A percentile compares a stretch with the other conserved stretches of the same genome.
Conservation (phyloP, 2,797 vertebrate genomes). For the Odontamblyopus lacepedii region DNA sequence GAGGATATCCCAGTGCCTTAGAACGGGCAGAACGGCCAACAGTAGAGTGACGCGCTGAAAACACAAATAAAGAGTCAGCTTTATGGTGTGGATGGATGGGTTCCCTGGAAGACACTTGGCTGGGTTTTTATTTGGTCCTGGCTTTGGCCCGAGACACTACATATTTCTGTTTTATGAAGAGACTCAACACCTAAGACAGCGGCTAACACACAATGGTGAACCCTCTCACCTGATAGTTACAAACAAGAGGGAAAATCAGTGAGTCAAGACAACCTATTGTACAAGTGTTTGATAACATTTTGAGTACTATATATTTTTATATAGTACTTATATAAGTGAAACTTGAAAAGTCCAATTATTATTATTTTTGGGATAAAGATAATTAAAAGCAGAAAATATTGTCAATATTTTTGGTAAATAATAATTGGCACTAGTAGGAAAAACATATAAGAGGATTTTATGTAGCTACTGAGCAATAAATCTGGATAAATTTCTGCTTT, state of each 20-base stretch:
- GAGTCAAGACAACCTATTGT: neutral
- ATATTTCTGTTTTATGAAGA: conserved; percentile 78
- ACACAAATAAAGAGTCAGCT: conserved; percentile 72
- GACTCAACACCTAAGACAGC: conserved; percentile 64
- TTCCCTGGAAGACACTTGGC: conserved; percentile 70
- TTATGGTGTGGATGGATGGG: conserved; percentile 74
- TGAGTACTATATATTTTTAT: neutral
- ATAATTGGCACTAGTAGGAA: no score
- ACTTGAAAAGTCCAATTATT: no score
- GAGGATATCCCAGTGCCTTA: conserved; percentile 62
- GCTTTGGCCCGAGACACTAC: conserved; percentile 71
- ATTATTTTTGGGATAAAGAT: neutral
- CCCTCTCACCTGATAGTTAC: conserved; percentile 41
- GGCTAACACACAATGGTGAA: conserved; percentile 53
- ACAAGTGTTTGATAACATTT: neutral
- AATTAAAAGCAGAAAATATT: neutral
- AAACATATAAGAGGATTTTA: no score
- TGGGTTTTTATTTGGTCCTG: conserved; percentile 64
- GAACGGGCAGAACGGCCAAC: conserved; percentile 64
- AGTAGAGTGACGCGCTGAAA: conserved; percentile 63
- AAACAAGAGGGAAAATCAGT: neutral
- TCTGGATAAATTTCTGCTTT: no score
- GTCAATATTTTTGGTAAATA: no score
- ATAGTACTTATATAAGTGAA: no score
- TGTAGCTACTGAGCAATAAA: no score